Percentiles rank a stretch among this genome's conserved stretches.
These are phyloP conservation scores for Danio kyathit DNA, from an alignment of 2,797 vertebrate genomes.

Conservation along the genomic window DNA sequence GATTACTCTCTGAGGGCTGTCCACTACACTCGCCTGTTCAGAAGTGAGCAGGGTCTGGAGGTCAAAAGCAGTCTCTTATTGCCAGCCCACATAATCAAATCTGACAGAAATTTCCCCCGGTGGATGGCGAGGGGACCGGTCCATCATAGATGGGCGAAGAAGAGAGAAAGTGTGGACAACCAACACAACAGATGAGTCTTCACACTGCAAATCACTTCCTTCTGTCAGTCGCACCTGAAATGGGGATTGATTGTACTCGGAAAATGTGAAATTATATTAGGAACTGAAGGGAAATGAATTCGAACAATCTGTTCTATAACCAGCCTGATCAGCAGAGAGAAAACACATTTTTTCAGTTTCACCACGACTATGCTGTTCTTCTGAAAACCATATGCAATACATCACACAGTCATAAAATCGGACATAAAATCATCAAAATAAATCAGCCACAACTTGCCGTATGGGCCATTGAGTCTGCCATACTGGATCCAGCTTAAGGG, in stretches of 20 bases:
- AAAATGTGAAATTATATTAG: slow-evolving; percentile 43
- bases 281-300: slow-evolving; percentile 35
- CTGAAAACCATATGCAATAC: slow-evolving; percentile 20
- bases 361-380: not conserved
- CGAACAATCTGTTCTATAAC: slow-evolving; percentile 8
- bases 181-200: slow-evolving; percentile 52
- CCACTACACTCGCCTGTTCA: slow-evolving; percentile 57
- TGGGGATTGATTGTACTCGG: slow-evolving; percentile 47
- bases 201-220: slow-evolving; percentile 56
- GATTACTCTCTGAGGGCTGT: slow-evolving; percentile 62
- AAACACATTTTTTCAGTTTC: not conserved
- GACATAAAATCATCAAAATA: slow-evolving; percentile 38
- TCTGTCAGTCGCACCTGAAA: slow-evolving; percentile 51
- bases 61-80: slow-evolving; percentile 59
- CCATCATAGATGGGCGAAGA: slow-evolving; percentile 46
- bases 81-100: slow-evolving; percentile 63
- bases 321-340: slow-evolving; percentile 6
- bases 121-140: slow-evolving; percentile 40
- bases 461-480: slow-evolving; percentile 9
- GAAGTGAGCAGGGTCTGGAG: slow-evolving; percentile 59
- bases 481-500: slow-evolving; percentile 12
- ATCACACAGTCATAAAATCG: slow-evolving; percentile 29
- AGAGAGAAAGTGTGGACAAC: slow-evolving; percentile 36
- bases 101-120: slow-evolving; percentile 57
- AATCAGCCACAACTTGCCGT: slow-evolving; percentile 25